Conservation (phyloP, 2,797 vertebrate species). For the Hoplostethus mediterraneus region DNA sequence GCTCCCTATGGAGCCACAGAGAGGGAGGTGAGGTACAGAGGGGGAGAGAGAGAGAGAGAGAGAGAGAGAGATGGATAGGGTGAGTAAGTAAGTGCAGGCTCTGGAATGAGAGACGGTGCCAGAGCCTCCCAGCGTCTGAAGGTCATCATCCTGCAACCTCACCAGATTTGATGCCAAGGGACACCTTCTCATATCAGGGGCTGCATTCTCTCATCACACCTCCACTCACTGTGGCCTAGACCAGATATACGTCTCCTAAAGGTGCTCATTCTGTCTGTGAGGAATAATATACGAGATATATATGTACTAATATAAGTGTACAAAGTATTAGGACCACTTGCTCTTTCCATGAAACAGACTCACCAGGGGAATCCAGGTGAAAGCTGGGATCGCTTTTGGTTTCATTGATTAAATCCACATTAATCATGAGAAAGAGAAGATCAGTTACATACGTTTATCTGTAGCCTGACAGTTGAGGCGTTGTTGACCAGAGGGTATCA, state of each 20-base stretch:
- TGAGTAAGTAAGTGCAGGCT: constrained; percentile 10
- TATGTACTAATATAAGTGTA: no score
- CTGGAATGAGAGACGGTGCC: constrained; percentile 25
- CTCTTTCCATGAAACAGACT: neutral
- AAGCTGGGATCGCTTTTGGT: no score
- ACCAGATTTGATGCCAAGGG: constrained; percentile 28
- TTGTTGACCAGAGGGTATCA: no score
- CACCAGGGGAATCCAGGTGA: neutral
- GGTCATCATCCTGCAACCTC: constrained; percentile 51
- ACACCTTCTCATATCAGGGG: neutral
- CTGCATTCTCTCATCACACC: constrained; percentile 1
- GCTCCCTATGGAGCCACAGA: constrained; percentile 20
- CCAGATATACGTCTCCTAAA: neutral
- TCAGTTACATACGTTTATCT: no score
- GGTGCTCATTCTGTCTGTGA: no score
- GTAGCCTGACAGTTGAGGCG: no score
- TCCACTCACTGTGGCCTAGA: neutral
- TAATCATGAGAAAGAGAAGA: no score
- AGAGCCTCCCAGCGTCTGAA: constrained; percentile 20
- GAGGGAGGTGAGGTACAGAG: constrained; percentile 36
- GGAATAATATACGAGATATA: no score
- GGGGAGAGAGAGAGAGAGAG: constrained; percentile 4
- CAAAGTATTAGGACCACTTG: no score
- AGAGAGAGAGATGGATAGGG: constrained; percentile 19
- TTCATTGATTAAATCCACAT: no score